Evolutionary conservation across 2,797 vertebrate genomes (phyloP).

Genomic region (Tamandua tetradactyla): DNA sequence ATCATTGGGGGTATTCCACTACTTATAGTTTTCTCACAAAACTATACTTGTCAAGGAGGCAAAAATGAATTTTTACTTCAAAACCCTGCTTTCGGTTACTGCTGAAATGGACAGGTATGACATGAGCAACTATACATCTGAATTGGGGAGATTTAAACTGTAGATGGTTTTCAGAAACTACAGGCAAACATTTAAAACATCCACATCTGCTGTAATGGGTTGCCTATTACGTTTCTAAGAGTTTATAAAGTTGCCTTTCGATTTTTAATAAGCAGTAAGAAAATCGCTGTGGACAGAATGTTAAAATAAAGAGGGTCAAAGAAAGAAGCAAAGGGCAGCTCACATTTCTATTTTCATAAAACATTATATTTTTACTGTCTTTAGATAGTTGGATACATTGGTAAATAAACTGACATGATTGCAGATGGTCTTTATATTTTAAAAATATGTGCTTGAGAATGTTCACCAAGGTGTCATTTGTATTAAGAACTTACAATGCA

Average conservation of each 20-base stretch:
- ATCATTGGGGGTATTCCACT: not conserved
- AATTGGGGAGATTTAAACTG: not conserved
- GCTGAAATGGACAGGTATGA: slow-evolving; percentile 17
- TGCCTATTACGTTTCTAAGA: slow-evolving; percentile 52
- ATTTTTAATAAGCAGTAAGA: slow-evolving; percentile 75
- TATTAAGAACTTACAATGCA: not conserved
- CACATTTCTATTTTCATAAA: slow-evolving; percentile 54
- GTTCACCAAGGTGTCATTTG: slow-evolving; percentile 6
- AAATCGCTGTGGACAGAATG: slow-evolving; percentile 24
- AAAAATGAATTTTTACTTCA: slow-evolving; percentile 35
- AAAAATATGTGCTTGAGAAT: not conserved
- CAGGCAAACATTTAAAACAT: slow-evolving; percentile 25
- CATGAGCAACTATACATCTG: not conserved
- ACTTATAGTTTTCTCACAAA: slow-evolving; percentile 51
- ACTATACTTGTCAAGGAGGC: not conserved
- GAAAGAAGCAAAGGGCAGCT: not conserved
- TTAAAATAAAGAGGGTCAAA: slow-evolving; percentile 42
- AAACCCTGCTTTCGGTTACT: slow-evolving; percentile 52
- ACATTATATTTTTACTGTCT: not conserved
- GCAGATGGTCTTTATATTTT: slow-evolving; percentile 22
- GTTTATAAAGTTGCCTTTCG: slow-evolving; percentile 68
- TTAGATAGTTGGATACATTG: slow-evolving; percentile 1
- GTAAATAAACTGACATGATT: slow-evolving; percentile 13
- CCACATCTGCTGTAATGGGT: not conserved
- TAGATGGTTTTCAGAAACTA: slow-evolving; percentile 36